Evolutionary conservation across 2,113 vertebrate species (phyloP), one percentile per base, ranked within the genome.

Genomic region (Neogale vison): DNA sequence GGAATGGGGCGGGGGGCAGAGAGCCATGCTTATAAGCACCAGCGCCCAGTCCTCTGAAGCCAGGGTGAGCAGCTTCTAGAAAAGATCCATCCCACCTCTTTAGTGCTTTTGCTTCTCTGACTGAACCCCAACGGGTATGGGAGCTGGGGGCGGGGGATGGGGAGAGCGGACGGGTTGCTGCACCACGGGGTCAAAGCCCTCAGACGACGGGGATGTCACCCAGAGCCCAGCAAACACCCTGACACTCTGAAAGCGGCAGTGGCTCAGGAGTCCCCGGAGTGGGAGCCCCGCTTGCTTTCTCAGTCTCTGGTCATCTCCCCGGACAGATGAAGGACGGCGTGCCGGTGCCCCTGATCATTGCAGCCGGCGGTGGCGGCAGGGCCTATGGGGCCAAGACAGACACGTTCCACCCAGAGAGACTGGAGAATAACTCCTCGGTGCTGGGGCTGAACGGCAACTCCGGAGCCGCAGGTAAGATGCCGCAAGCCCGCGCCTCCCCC

Each of bases 291-390:
- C 97, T 92, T 67, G 0, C 36, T 14, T 14, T 63, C 65, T 89
- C 72, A 18, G 21, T 92, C 98, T 98, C 83, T 97, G 67, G 65
- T 97, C 84, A 23, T 98, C 93, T 87, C 80, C n/a, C 91, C 92
- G 77, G 95, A 98, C 96, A 99, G 99, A 99, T 99, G 99, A 99
- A 99, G 94, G 99, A 99, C 1, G 99, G 98, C 18, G 98, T 99
- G 82, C 99, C 99, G 0, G 96, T 99, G 72, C 99, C 99, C 67
- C 98, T 99, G 97, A 99, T 99, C 98, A 99, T 99, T 90, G 99
- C 99, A 80, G 99, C 99, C 36, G 99, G 99, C 7, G 99, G 99
- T 92, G 99, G 99, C 5, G 99, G 99, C 95, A 99, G 99, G 82
- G 99, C 99, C 95, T 99, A 99, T 95, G 99, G 99, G 97, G 98